Evolutionary conservation across 2,113 vertebrate species (phyloP).

Genomic region (Struthio camelus): DNA sequence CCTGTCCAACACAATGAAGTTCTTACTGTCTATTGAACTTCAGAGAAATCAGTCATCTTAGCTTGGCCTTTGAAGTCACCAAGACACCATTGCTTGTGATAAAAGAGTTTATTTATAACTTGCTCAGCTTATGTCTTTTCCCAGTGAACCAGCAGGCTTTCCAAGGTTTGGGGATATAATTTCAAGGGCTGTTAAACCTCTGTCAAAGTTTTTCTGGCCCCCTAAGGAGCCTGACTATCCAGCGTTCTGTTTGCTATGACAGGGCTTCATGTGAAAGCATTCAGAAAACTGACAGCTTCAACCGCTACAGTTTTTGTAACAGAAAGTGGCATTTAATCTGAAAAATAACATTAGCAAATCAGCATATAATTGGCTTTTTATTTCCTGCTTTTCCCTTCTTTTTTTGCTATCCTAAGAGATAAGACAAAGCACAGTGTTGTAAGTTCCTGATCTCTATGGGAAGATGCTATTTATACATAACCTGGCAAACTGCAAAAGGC

Average conservation of each 20-base stretch:
- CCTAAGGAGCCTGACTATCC: slow-evolving; percentile 80
- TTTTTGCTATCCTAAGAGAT: slow-evolving; percentile 39
- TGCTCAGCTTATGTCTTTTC: slow-evolving; percentile 82
- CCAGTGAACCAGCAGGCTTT: slow-evolving; percentile 84
- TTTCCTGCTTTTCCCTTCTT: slow-evolving; percentile 35
- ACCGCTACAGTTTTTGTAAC: slow-evolving; percentile 74
- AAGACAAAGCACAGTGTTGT: slow-evolving; percentile 34
- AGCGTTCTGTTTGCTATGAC: slow-evolving; percentile 79
- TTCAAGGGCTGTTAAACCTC: slow-evolving; percentile 87
- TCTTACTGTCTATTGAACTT: slow-evolving; percentile 78
- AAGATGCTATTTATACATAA: slow-evolving; percentile 9
- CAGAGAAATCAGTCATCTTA: slow-evolving; percentile 78
- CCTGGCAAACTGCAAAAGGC: neutral
- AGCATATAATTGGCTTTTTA: slow-evolving; percentile 77
- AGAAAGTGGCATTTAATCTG: slow-evolving; percentile 81
- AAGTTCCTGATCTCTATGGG: slow-evolving; percentile 24
- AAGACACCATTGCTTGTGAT: slow-evolving; percentile 80
- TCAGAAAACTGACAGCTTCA: slow-evolving; percentile 77
- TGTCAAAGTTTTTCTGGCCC: slow-evolving; percentile 83
- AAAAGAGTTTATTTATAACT: slow-evolving; percentile 89
- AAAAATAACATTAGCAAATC: slow-evolving; percentile 81
- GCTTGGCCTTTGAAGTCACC: slow-evolving; percentile 83
- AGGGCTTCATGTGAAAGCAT: slow-evolving; percentile 77
- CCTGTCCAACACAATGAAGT: slow-evolving; percentile 73
- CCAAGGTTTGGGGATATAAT: slow-evolving; percentile 81